Percentiles rank a stretch among this genome's conserved stretches.
phyloP scores from a whole-genome alignment of 2,888 invertebrate genomes.

The Volucella zonaria region DNA sequence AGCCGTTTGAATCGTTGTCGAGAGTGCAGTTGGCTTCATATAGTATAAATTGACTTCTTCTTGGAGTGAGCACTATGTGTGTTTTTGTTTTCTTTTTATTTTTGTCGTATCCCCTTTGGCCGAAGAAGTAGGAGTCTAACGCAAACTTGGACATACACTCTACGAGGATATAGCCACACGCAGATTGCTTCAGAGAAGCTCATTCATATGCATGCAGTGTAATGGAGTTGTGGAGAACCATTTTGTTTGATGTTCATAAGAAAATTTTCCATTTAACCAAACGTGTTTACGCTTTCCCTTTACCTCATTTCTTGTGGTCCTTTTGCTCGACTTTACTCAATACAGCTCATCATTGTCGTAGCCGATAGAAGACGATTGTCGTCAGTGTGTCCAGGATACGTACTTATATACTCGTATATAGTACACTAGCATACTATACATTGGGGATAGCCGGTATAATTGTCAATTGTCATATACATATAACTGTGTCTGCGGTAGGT shows the following conservation, averaged over 20 bases:
- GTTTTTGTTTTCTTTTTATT: conserved; percentile 5
- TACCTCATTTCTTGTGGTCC: conserved; percentile 20
- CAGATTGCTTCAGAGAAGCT: conserved; percentile 26
- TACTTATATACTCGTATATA: not conserved
- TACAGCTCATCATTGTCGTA: conserved; percentile 51
- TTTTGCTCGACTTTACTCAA: not conserved
- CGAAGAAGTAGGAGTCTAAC: conserved; percentile 8
- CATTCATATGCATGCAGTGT: conserved; percentile 64
- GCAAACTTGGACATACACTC: conserved; percentile 20
- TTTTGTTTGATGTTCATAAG: conserved; percentile 68
- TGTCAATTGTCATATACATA: conserved; percentile 28
- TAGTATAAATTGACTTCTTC: conserved; percentile 56
- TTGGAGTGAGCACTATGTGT: not conserved
- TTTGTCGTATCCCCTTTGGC: conserved; percentile 2
- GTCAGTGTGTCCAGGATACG: conserved; percentile 50
- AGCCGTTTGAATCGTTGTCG: conserved; percentile 9
- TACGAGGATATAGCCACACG: not conserved
- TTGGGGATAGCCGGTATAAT: conserved; percentile 41
- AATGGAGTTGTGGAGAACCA: conserved; percentile 61
- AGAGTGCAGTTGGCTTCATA: conserved; percentile 47
- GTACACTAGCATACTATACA: conserved; percentile 15
- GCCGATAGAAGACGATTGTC: conserved; percentile 49
- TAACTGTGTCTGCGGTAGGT: conserved; percentile 9
- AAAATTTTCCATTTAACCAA: conserved; percentile 64
- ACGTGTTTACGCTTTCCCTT: conserved; percentile 57